A percentile compares a stretch with the other conserved stretches of the same genome.
These are phyloP conservation scores for Netelia melanura DNA, from an alignment of 2,888 invertebrate genomes.

Conservation along the genomic window DNA sequence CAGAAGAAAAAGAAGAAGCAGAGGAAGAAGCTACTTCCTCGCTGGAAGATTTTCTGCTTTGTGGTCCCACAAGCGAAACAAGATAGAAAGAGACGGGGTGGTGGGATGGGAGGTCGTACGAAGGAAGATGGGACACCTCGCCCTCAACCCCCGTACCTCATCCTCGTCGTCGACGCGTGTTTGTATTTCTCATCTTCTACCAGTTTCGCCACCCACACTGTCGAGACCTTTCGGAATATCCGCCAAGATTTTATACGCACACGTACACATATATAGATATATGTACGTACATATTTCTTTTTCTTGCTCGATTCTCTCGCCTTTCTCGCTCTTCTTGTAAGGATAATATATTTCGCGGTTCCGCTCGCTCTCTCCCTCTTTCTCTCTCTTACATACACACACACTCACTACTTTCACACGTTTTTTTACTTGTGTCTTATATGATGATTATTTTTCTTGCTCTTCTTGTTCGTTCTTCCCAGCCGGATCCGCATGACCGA, in stretches of 20 bases:
- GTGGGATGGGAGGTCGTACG: not conserved
- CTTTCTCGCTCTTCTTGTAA: conserved; percentile 36
- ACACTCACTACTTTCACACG: conserved; percentile 22
- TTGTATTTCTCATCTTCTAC: conserved; percentile 82
- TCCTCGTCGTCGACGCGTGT: conserved; percentile 74
- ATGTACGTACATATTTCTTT: not conserved
- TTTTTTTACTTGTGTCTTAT: conserved; percentile 38
- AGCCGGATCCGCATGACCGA: conserved; percentile 30
- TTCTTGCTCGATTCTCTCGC: conserved; percentile 28
- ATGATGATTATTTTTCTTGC: conserved; percentile 26
- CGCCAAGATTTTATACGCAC: conserved; percentile 4
- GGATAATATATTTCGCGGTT: conserved; percentile 48
- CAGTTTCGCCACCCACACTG: conserved; percentile 81
- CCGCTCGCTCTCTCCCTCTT: not conserved
- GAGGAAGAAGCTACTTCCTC: conserved; percentile 48
- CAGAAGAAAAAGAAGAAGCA: conserved; percentile 22
- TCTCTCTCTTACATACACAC: not conserved
- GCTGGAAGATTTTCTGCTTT: conserved; percentile 59
- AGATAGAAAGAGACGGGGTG: not conserved
- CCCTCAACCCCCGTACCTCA: conserved; percentile 37
- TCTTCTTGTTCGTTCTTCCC: conserved; percentile 33
- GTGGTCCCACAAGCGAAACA: conserved; percentile 49
- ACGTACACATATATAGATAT: conserved; percentile 10
- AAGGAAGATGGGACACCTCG: conserved; percentile 13
- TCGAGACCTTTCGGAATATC: conserved; percentile 41